A percentile compares a stretch with the other conserved stretches of the same genome.
Evolutionary conservation across 2,797 vertebrate species (phyloP).

Genomic region (Tadarida brasiliensis): DNA sequence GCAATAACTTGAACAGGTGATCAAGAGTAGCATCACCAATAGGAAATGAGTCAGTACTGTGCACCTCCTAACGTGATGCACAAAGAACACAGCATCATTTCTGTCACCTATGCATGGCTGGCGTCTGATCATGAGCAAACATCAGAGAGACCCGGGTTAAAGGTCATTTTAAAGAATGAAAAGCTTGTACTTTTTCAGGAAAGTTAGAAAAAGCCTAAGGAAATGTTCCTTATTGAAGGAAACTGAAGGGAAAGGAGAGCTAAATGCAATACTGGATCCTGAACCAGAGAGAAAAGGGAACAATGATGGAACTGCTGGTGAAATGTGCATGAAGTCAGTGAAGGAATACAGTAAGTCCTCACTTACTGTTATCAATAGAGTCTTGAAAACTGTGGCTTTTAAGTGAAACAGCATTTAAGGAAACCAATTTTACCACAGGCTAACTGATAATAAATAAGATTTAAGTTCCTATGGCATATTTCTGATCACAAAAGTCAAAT

Average conservation of each 20-base stretch:
- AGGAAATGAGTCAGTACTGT: background rate
- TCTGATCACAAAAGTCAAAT: background rate
- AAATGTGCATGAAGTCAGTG: background rate
- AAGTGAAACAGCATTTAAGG: background rate
- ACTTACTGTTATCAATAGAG: background rate
- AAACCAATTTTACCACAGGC: background rate
- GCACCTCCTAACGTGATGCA: background rate
- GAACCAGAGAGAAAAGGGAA: background rate
- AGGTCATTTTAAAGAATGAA: conserved; percentile 16
- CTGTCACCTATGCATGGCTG: background rate
- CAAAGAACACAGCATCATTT: background rate
- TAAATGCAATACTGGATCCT: background rate
- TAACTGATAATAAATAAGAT: background rate
- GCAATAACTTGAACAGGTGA: background rate
- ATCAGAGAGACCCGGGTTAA: background rate
- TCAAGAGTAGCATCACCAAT: background rate
- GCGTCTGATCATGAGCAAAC: background rate
- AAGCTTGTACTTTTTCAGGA: background rate
- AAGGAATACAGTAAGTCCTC: background rate
- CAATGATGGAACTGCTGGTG: background rate
- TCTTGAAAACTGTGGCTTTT: background rate
- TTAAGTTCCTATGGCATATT: background rate
- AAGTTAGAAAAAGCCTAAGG: background rate
- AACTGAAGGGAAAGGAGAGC: background rate
- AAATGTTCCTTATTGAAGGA: conserved; percentile 25